phyloP scores from a whole-genome alignment of 2,113 vertebrate genomes.

The Phrynocephalus versicolor region DNA sequence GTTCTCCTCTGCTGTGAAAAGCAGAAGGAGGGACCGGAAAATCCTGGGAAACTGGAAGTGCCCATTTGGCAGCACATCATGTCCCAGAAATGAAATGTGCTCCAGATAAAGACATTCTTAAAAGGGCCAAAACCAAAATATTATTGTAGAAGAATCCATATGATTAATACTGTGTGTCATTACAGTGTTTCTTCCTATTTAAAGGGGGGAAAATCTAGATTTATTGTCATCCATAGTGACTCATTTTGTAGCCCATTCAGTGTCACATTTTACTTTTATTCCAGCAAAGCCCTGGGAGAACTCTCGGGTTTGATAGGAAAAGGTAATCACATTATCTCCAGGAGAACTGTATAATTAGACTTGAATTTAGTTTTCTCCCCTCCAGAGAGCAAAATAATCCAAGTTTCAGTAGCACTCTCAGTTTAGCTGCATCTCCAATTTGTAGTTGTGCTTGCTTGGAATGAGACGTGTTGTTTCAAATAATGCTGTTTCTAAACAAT shows the following conservation, averaged over 20 bases:
- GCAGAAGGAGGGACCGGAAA: background rate
- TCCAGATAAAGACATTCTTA: background rate
- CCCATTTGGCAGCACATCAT: background rate
- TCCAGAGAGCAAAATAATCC: background rate
- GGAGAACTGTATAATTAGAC: background rate
- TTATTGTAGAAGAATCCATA: background rate
- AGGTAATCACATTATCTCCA: background rate
- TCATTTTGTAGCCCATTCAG: background rate
- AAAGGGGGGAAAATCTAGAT: background rate
- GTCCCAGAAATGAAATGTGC: background rate
- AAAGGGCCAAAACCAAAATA: background rate
- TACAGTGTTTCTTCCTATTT: background rate
- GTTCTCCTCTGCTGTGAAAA: background rate
- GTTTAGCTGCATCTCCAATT: background rate
- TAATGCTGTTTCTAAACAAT: background rate
- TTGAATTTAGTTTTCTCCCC: background rate
- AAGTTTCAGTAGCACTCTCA: background rate
- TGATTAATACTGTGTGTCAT: background rate
- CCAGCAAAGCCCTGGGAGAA: background rate
- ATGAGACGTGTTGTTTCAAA: background rate
- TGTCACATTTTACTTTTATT: background rate
- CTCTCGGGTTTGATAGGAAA: background rate
- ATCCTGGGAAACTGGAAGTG: background rate
- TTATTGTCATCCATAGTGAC: background rate
- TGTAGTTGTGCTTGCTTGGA: background rate